Evolutionary conservation across 2,797 vertebrate species (phyloP), one percentile per base, ranked within the genome.

Genomic region (Acanthornis magna): DNA sequence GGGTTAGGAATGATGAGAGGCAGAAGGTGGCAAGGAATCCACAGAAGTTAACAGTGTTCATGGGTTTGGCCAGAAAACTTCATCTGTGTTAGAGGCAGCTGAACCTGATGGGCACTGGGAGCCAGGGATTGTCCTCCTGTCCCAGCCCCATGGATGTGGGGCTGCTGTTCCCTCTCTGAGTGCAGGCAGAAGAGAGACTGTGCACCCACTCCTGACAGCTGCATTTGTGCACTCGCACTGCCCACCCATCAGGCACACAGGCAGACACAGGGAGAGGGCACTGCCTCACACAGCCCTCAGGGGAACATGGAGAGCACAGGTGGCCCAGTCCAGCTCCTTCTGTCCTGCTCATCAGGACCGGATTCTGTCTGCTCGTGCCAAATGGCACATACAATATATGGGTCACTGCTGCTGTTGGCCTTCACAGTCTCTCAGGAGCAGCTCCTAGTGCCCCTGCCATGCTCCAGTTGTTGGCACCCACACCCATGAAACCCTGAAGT

Each of bases 301-400:
- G 25, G 1, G 8, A 78, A 26, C 25, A 27, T 0, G 10, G 74
- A 27, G 4, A 51, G 27, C 27, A 45, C 9, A 15, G 29, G 16
- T 16, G 16, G 18, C 25, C n/a, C 19, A 16, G 16, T 45, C 16
- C 53, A 38, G 3, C 16, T 71, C 42, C 34, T 68, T 8, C 42
- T 70, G 5, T 73, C 9, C 57, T 54, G 16, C 38, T 66, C n/a
- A 26, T 8, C 2, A 13, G 38, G 22, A n/a, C 8, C 25, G 50
- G 25, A 72, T 16, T 36, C 50, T 83, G 19, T 32, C 55, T 48
- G 21, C 27, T 13, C 14, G 26, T 14, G 20, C 48, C 45, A 29
- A 3, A 9, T 3, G 6, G 12, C 36, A 58, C 18, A 55, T 21
- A 11, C 2, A 2, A 4, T 26, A 4, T 1, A 26, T 7, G 30